phyloP scores from a whole-genome alignment of 2,888 invertebrate genomes.

The Phyllotreta cruciferae region DNA sequence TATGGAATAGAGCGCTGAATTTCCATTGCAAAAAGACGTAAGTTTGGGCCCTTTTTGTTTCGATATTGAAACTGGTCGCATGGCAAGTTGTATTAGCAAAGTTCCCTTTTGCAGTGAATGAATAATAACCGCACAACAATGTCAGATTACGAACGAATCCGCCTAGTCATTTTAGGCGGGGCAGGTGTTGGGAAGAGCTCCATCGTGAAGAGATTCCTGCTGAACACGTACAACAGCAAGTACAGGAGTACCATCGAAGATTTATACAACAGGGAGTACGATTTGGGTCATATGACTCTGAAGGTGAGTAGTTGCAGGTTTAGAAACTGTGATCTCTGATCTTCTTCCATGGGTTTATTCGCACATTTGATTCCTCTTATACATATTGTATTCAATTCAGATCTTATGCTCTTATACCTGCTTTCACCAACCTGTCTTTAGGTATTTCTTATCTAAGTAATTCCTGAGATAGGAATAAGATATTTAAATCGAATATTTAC shows the following conservation, averaged over 20 bases:
- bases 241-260: constrained; percentile 90
- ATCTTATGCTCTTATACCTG: too few species aligned
- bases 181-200: constrained; percentile 86
- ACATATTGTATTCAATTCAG: too few species aligned
- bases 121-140: constrained; percentile 62
- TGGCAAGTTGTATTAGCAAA: neutral
- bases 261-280: constrained; percentile 84
- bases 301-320: constrained; percentile 56
- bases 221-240: constrained; percentile 79
- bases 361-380: too few species aligned
- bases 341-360: neutral
- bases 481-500: too few species aligned
- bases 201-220: constrained; percentile 80
- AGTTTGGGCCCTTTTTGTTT: constrained; percentile 2
- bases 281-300: constrained; percentile 75
- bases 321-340: neutral
- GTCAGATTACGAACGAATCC: constrained; percentile 79
- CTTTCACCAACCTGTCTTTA: too few species aligned
- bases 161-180: constrained; percentile 83
- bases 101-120: constrained; percentile 44
- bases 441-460: too few species aligned
- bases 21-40: constrained; percentile 16
- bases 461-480: too few species aligned
- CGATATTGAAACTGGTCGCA: too few species aligned
- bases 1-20: constrained; percentile 6